A percentile compares a stretch with the other conserved stretches of the same genome.
phyloP scores from a whole-genome alignment of 2,797 vertebrate genomes.

The Pseudocheirus occidentalis region DNA sequence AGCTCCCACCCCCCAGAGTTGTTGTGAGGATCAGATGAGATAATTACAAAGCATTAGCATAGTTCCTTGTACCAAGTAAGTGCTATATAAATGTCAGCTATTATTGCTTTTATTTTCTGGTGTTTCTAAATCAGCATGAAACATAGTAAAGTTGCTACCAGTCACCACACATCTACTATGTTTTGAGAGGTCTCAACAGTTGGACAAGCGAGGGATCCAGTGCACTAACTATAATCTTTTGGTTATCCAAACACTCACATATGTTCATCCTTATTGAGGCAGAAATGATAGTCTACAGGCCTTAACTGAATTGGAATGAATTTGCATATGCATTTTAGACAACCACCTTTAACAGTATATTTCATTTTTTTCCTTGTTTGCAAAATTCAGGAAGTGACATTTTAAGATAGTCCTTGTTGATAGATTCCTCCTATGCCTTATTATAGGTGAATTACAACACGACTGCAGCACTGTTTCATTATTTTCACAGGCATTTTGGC shows the following conservation, averaged over 20 bases:
- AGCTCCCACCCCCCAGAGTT: background rate
- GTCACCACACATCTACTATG: slow-evolving; percentile 63
- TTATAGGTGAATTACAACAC: slow-evolving; percentile 80
- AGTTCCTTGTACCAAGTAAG: background rate
- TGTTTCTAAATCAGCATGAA: slow-evolving; percentile 53
- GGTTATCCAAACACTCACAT: slow-evolving; percentile 80
- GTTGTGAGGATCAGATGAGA: background rate
- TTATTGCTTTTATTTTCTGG: slow-evolving; percentile 28
- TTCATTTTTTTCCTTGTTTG: slow-evolving; percentile 73
- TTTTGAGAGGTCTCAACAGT: slow-evolving; percentile 51
- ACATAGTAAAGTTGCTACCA: slow-evolving; percentile 48
- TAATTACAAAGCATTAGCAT: background rate
- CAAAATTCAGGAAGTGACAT: slow-evolving; percentile 67
- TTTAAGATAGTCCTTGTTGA: slow-evolving; percentile 59
- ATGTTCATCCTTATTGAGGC: slow-evolving; percentile 77
- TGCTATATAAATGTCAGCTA: background rate
- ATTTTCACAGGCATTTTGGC: slow-evolving; percentile 80
- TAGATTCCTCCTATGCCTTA: slow-evolving; percentile 69
- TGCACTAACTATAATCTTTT: slow-evolving; percentile 68
- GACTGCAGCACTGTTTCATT: slow-evolving; percentile 65
- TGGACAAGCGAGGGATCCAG: slow-evolving; percentile 69
- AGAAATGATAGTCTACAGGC: slow-evolving; percentile 75
- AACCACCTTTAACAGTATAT: slow-evolving; percentile 65
- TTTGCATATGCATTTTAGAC: slow-evolving; percentile 75
- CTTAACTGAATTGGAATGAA: slow-evolving; percentile 74